These are phyloP conservation scores for Apodemus sylvaticus DNA, from an alignment of 2,113 vertebrate genomes.

Conservation along the genomic window DNA sequence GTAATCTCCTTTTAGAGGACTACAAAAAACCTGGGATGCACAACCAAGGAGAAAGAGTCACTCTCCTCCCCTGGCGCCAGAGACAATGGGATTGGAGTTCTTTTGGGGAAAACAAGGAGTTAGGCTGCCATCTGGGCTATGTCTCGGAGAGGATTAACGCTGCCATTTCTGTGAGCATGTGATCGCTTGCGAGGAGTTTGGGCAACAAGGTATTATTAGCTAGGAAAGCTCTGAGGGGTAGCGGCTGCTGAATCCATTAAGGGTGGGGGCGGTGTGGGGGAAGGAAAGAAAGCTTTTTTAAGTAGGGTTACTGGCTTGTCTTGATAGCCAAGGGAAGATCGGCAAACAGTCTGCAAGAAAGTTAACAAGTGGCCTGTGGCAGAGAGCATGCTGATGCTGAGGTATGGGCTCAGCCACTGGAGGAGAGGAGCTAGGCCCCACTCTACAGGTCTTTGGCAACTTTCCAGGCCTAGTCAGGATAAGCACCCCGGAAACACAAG, in stretches of 20 bases:
- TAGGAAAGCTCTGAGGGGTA: background rate
- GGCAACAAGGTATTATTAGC: background rate
- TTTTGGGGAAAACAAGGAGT: background rate
- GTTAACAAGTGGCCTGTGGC: background rate
- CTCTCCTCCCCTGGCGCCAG: background rate
- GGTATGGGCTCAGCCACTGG: background rate
- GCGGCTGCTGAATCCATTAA: background rate
- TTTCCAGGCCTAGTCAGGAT: background rate
- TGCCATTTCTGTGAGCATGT: background rate
- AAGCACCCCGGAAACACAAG: background rate
- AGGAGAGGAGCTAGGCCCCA: background rate
- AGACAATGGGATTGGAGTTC: background rate
- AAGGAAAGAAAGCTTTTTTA: background rate
- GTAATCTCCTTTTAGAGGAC: slow-evolving; percentile 46
- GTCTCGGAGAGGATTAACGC: background rate
- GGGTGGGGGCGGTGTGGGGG: no score
- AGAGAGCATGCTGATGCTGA: background rate
- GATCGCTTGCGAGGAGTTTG: background rate
- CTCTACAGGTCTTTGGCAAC: background rate
- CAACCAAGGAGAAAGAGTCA: slow-evolving; percentile 10
- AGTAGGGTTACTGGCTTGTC: background rate
- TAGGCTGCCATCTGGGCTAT: background rate
- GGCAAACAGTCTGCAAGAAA: background rate
- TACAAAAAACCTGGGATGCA: background rate
- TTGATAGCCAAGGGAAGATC: background rate